Evolutionary conservation across 2,113 vertebrate species (phyloP), one percentile per base, ranked within the genome.

Genomic region (Lampris incognitus): DNA sequence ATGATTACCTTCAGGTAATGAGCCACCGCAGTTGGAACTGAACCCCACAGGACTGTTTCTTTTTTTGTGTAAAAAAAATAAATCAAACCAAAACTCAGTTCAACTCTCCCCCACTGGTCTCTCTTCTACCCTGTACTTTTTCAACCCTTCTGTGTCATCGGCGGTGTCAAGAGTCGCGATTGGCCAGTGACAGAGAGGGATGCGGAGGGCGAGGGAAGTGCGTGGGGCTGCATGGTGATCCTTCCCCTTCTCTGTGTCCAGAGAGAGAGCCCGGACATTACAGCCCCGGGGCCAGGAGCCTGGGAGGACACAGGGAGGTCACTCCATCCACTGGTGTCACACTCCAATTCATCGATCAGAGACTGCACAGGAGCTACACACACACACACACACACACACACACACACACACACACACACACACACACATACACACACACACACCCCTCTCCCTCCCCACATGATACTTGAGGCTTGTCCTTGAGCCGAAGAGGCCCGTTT

Each of bases 271-370:
- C 78, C 85, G 89, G 85, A 89, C 84, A 85, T 79, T 85, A 72
- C 66, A 82, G 85, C 85, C 89, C 85, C 24, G 40, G 48, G 81
- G 89, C 83, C 87, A 83, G 77, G 69, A 89, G 85, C 87, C 89
- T 81, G 87, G 70, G 85, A 85, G 90, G 81, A 88, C 89, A 81
- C 62, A 40, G 68, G 70, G 84, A 91, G 91, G 91, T 91, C 91
- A 89, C 85, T 85, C 85, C 84, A 90, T 87, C 83, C 81, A 86
- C 83, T 82, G 56, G 83, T 82, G 88, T 88, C 86, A 90, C 88
- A 89, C 86, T 90, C 85, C 81, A 88, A 87, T 87, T 89, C 88
- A 87, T 91, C 87, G 85, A 85, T 89, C 88, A 71, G 75, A 74
- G 79, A 61, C 67, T 41, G 68, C 67, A 5, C 83, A 55, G 2